A percentile compares a stretch with the other conserved stretches of the same genome.
Evolutionary conservation across 2,888 invertebrate genomes (phyloP).

Genomic region (Thereva nobilitata): DNA sequence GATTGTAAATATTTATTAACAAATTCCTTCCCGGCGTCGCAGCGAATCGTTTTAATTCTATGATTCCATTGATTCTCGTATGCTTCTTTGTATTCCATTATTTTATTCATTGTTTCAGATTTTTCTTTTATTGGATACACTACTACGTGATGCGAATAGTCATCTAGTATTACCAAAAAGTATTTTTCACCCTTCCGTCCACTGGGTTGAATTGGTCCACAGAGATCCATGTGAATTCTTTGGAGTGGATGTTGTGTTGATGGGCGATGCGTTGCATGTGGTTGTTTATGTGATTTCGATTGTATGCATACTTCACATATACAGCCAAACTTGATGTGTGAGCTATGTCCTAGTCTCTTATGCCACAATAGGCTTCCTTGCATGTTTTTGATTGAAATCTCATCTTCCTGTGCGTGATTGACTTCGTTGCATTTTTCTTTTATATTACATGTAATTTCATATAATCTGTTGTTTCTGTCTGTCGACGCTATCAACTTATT

Average conservation of each 20-base stretch:
- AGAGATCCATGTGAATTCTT: constrained; percentile 26
- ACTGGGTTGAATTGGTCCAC: constrained; percentile 17
- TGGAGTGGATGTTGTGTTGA: constrained; percentile 7
- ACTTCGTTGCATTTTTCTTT: no score
- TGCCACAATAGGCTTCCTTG: no score
- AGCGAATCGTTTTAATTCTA: constrained; percentile 4
- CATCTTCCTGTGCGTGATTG: no score
- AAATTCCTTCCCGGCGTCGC: neutral
- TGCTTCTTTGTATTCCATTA: neutral
- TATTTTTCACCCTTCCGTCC: constrained; percentile 5
- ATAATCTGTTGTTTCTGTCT: neutral
- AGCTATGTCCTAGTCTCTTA: no score
- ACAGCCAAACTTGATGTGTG: no score
- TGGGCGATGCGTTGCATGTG: constrained; percentile 1
- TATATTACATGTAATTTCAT: neutral
- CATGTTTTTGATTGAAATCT: no score
- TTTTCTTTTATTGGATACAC: constrained; percentile 8
- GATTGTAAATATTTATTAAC: neutral
- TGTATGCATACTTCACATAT: no score
- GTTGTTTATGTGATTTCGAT: neutral
- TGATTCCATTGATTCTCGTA: neutral
- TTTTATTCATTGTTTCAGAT: no score
- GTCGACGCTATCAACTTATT: neutral
- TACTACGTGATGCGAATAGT: constrained; percentile 6
- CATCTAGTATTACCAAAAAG: constrained; percentile 19